A percentile compares a stretch with the other conserved stretches of the same genome.
These are phyloP conservation scores for Ibidorhyncha struthersii DNA, from an alignment of 2,113 vertebrate genomes.

Conservation along the genomic window DNA sequence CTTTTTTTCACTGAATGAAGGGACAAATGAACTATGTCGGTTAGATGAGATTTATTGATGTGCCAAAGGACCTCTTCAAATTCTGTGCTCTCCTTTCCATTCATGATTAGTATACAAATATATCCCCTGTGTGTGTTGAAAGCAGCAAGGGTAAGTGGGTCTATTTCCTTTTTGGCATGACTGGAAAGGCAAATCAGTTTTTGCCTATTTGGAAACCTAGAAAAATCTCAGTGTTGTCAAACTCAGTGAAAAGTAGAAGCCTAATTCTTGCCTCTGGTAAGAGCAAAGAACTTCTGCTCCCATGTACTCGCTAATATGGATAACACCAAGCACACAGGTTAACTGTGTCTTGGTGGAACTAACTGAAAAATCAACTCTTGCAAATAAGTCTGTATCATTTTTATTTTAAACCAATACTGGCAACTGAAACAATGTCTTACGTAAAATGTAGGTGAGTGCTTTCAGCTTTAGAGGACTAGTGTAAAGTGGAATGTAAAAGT, in stretches of 20 bases:
- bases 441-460: not conserved
- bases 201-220: not conserved
- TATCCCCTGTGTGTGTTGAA: not conserved
- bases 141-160: not conserved
- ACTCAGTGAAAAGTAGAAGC: not conserved
- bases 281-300: not conserved
- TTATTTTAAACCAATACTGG: not conserved
- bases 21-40: not conserved
- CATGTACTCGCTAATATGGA: rapidly evolving
- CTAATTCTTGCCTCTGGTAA: not conserved
- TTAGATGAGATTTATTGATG: not conserved
- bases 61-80: not conserved
- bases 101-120: not conserved
- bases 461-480: not conserved
- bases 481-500: not conserved
- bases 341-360: not conserved
- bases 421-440: not conserved
- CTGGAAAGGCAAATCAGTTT: not conserved
- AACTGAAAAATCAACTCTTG: not conserved
- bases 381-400: not conserved
- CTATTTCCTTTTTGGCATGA: not conserved
- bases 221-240: not conserved
- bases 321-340: not conserved
- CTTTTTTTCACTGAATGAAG: not conserved
- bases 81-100: not conserved